Conservation (phyloP, 2,113 vertebrate genomes). For the Myxocyprinus asiaticus region DNA sequence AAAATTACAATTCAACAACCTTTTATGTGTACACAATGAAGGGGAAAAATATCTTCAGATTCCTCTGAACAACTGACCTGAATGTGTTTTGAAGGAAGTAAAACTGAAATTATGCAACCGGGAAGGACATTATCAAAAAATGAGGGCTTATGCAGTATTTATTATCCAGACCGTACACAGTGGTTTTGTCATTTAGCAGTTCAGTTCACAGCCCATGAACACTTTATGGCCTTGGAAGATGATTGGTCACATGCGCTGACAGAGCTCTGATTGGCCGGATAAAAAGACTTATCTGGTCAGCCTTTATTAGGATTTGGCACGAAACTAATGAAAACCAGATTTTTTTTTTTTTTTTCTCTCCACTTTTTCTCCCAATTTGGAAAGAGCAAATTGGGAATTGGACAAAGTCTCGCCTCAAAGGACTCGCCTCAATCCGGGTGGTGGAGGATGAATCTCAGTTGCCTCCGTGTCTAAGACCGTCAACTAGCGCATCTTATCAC, state of each 20-base stretch:
- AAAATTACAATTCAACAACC: no score
- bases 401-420: no score
- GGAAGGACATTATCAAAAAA: slow-evolving; percentile 40
- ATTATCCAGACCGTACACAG: slow-evolving; percentile 48
- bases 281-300: background rate
- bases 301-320: background rate
- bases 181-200: slow-evolving; percentile 58
- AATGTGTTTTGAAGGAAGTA: slow-evolving; percentile 1
- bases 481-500: no score
- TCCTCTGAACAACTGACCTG: no score
- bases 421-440: no score
- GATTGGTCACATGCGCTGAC: slow-evolving; percentile 18
- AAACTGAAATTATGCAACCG: slow-evolving; percentile 18
- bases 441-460: no score
- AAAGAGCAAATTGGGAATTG: no score
- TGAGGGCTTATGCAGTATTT: slow-evolving; percentile 42
- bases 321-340: background rate
- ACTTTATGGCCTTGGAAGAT: slow-evolving; percentile 50
- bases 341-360: no score
- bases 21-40: no score
- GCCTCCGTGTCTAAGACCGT: no score
- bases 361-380: no score
- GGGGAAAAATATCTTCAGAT: no score
- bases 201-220: background rate
- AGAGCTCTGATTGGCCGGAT: slow-evolving; percentile 8